Evolutionary conservation across 2,888 invertebrate genomes (phyloP), one percentile per base, ranked within the genome.

Genomic region (Amphiduros pacificus): DNA sequence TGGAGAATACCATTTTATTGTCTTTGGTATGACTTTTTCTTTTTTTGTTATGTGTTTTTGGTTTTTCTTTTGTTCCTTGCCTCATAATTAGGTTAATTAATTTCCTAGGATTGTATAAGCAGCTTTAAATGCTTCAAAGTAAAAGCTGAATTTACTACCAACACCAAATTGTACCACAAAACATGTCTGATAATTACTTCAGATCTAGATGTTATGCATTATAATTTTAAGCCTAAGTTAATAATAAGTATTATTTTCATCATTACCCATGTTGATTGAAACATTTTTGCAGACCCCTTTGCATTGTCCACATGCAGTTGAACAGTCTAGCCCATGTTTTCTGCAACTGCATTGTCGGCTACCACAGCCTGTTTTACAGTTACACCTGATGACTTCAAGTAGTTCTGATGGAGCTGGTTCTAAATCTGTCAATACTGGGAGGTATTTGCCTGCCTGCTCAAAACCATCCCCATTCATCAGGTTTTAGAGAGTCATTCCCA

Each of bases 401-500:
- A 71, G 58, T 17, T 28, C 17, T 20, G 67, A 62, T 24, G 70
- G 71, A 48, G 71, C 69, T 22, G 67, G 62, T 27, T 55, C 60
- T 20, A 66, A 26, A 28, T 56, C 54, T 17, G 64, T 60, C 48
- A 28, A 40, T 26, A 61, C 28, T 0, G 62, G 69, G 20, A 40
- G 2, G 6, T 56, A 52, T 20, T 32, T 66, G 11, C 53, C 62
- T 49, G 55, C 49, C 17, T n/a, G 9, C 27, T n/a, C 44, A 5
- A 22, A 41, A 9, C 69, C 67, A 71, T 6, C 70, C 71, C 67
- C 62, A 71, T 2, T 68, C 64, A 11, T 22, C 17, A 6, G 66
- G 67, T 6, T 62, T n/a, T 5, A 68, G n/a, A n/a, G n/a, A 22
- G 5, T 48, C 28, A 9, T 49, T 44, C 1, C 65, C 55, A 5